Base-by-base conservation (phyloP, 1,140 invertebrate species). In the Calosoma granatense region DNA sequence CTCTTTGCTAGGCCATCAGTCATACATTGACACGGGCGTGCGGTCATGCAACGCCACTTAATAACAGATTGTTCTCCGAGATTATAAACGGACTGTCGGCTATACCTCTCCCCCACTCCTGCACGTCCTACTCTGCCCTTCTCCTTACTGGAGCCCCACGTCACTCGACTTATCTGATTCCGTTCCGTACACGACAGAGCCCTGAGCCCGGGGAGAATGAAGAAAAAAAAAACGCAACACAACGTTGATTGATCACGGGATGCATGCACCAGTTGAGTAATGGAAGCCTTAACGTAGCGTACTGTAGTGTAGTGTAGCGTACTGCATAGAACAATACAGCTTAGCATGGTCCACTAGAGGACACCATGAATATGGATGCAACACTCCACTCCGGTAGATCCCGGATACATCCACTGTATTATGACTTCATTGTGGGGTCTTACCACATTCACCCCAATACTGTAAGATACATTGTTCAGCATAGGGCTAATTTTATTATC, bases 231-330 rank as follows among this genome's bases (percentile, higher is more conserved):
- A 47, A 47, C 26, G n/a, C n/a, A 47, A 47, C 41, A 47, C 17
- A 47, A 47, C 41, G 41, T 47, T 47, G 41, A 47, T 47, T 47
- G 41, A 47, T 47, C 41, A 47, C 41, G 41, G 41, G 41, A 47
- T 47, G 41, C 41, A 17, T 47, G 41, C 17, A 47, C 41, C 6
- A 4, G 41, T 3, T 47, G 41, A 47, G 41, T 47, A 47, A 47
- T 47, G 41, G 41, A 47, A 6, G 41, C 15, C 26, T n/a, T n/a
- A n/a, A n/a, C n/a, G n/a, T n/a, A n/a, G n/a, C n/a, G n/a, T n/a
- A n/a, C n/a, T n/a, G n/a, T n/a, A n/a, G n/a, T n/a, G n/a, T n/a
- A n/a, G n/a, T n/a, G n/a, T n/a, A n/a, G n/a, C n/a, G n/a, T n/a
- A n/a, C n/a, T n/a, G n/a, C n/a, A n/a, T n/a, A n/a, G n/a, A n/a